phyloP scores from a whole-genome alignment of 2,888 invertebrate genomes.

The Chirona hameri region DNA sequence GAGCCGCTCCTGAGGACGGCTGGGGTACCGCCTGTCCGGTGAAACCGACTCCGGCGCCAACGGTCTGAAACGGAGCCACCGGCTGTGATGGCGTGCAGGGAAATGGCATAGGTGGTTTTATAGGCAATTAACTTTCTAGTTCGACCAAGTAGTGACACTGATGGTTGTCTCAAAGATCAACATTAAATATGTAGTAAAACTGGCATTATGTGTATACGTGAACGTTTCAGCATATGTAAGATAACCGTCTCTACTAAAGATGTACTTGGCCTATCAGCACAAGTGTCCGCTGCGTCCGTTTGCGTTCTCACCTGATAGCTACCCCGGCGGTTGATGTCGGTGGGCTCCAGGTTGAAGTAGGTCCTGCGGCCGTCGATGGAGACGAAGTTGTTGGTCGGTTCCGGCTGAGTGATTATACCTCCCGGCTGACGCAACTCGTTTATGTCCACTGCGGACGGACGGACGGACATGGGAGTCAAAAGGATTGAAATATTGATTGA shows the following conservation, averaged over 20 bases:
- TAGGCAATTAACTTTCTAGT: no score
- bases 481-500: no score
- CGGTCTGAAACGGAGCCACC: conserved; percentile 30
- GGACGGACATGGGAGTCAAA: no score
- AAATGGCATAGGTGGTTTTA: not conserved
- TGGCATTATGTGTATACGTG: no score
- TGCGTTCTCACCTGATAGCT: conserved; percentile 22
- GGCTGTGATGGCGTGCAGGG: not conserved
- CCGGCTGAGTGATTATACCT: conserved; percentile 34
- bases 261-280: no score
- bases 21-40: conserved; percentile 33
- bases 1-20: not conserved
- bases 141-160: no score
- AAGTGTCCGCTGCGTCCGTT: not conserved
- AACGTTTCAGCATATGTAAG: no score
- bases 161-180: no score
- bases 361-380: conserved; percentile 88
- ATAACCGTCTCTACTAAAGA: no score
- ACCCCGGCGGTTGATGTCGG: conserved; percentile 35
- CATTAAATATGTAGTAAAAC: no score
- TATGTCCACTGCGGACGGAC: not conserved
- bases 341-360: conserved; percentile 71
- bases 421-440: conserved; percentile 13
- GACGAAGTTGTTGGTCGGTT: conserved; percentile 56
- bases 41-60: conserved; percentile 40